These are phyloP conservation scores for Drosophila vallismaia DNA, from an alignment of 2,888 invertebrate species.

Conservation along the genomic window DNA sequence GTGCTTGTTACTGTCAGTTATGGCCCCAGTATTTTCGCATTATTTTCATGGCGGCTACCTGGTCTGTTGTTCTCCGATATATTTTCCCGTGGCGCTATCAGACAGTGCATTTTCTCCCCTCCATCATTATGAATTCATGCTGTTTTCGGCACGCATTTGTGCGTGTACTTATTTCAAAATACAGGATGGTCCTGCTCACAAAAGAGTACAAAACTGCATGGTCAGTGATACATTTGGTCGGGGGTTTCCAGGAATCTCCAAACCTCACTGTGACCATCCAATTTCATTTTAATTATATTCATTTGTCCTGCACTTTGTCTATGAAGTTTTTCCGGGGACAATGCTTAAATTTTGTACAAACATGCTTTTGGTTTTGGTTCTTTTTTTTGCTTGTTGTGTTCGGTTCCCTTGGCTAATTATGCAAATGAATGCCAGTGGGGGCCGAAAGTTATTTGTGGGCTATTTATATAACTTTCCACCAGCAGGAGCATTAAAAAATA, in stretches of 20 bases:
- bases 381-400: constrained; percentile 7
- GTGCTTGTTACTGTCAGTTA: constrained; percentile 66
- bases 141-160: constrained; percentile 64
- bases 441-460: constrained; percentile 41
- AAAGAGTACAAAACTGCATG: constrained; percentile 1
- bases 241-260: not conserved
- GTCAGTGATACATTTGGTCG: constrained; percentile 4
- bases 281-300: constrained; percentile 58
- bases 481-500: constrained; percentile 13
- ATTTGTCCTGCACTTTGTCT: constrained; percentile 27
- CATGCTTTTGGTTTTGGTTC: not conserved
- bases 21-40: constrained; percentile 55
- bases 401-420: constrained; percentile 54
- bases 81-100: constrained; percentile 10
- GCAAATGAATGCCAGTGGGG: constrained; percentile 52
- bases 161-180: constrained; percentile 50
- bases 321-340: constrained; percentile 40
- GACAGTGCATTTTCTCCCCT: constrained; percentile 28
- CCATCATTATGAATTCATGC: constrained; percentile 23
- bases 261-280: constrained; percentile 6
- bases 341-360: constrained; percentile 46
- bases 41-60: constrained; percentile 51
- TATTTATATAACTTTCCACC: constrained; percentile 30
- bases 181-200: constrained; percentile 1
- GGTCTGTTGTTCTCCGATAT: constrained; percentile 2